These are phyloP conservation scores for Orchesella cincta DNA, from an alignment of 1,140 invertebrate species.

Conservation along the genomic window DNA sequence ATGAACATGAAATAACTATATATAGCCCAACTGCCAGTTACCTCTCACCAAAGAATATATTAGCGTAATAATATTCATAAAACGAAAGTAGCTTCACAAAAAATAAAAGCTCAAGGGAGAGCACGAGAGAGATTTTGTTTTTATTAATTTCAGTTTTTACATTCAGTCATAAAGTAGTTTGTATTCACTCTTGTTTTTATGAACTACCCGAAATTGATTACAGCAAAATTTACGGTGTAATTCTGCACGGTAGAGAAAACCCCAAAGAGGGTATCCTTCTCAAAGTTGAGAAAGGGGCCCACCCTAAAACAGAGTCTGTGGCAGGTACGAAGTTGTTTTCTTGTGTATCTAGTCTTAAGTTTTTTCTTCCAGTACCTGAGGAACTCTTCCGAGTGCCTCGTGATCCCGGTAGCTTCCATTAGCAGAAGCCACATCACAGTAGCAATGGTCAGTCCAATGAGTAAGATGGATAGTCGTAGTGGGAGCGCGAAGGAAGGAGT, in stretches of 20 bases:
- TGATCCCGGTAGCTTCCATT: conserved; percentile 11
- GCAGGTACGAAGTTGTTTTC: conserved; percentile 14
- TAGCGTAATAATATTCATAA: too few relatives aligned
- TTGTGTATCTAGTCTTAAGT: neutral
- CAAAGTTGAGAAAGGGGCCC: conserved; percentile 10
- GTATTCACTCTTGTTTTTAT: neutral
- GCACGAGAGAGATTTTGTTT: too few relatives aligned
- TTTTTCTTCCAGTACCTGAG: neutral
- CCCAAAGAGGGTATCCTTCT: conserved; percentile 6
- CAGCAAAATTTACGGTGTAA: conserved; percentile 15
- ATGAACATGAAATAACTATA: too few relatives aligned
- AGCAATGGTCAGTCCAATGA: conserved; percentile 8
- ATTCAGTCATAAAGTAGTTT: too few relatives aligned
- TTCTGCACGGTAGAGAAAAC: conserved; percentile 10
- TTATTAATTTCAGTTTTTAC: too few relatives aligned
- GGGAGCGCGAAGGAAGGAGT: conserved; percentile 4
- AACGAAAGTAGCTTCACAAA: too few relatives aligned
- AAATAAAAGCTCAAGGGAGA: too few relatives aligned
- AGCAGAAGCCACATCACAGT: conserved; percentile 1
- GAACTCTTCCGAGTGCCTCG: conserved; percentile 17
- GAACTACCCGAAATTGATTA: too few relatives aligned
- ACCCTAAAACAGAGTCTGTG: conserved; percentile 10
- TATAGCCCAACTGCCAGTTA: too few relatives aligned
- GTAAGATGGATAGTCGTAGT: neutral
- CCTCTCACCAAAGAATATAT: too few relatives aligned